phyloP scores from a whole-genome alignment of 2,113 vertebrate genomes.

The Anguilla japonica region DNA sequence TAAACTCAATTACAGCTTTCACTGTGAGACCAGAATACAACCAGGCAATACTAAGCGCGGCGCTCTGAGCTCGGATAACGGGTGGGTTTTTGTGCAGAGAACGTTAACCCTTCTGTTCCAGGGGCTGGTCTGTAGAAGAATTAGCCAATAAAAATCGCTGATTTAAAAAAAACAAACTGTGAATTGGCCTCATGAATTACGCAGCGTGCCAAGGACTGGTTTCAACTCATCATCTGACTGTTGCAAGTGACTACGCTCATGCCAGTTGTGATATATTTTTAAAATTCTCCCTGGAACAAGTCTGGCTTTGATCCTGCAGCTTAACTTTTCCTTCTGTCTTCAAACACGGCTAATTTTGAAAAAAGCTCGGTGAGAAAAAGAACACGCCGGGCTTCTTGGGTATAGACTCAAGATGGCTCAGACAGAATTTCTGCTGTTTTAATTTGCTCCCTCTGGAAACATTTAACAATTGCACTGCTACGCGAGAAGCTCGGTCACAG shows the following conservation, averaged over 20 bases:
- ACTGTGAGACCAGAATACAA: slow-evolving; percentile 19
- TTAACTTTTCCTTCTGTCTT: slow-evolving; percentile 3
- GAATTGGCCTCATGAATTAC: slow-evolving; percentile 47
- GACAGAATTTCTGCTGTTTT: background rate
- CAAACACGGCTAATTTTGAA: slow-evolving; percentile 11
- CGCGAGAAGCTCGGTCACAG: background rate
- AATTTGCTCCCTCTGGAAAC: slow-evolving; percentile 24
- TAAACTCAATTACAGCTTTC: slow-evolving; percentile 37
- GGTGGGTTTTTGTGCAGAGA: background rate
- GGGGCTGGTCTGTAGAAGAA: slow-evolving; percentile 22
- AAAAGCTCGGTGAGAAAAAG: background rate
- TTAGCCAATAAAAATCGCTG: slow-evolving; percentile 26
- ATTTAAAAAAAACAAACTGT: slow-evolving; percentile 26
- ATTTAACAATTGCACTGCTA: slow-evolving; percentile 2
- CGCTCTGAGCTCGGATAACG: slow-evolving; percentile 6
- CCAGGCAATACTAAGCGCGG: slow-evolving; percentile 23
- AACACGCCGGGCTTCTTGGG: background rate
- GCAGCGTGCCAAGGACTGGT: slow-evolving; percentile 41
- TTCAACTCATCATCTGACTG: slow-evolving; percentile 37
- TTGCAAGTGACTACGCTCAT: background rate
- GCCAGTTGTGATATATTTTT: slow-evolving; percentile 27
- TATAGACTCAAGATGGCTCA: slow-evolving; percentile 15
- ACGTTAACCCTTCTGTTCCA: slow-evolving; percentile 4
- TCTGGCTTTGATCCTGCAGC: slow-evolving; percentile 7
- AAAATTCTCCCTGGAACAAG: slow-evolving; percentile 27